Conservation (phyloP, 2,113 vertebrate genomes). For the Myanophis thanlyinensis region DNA sequence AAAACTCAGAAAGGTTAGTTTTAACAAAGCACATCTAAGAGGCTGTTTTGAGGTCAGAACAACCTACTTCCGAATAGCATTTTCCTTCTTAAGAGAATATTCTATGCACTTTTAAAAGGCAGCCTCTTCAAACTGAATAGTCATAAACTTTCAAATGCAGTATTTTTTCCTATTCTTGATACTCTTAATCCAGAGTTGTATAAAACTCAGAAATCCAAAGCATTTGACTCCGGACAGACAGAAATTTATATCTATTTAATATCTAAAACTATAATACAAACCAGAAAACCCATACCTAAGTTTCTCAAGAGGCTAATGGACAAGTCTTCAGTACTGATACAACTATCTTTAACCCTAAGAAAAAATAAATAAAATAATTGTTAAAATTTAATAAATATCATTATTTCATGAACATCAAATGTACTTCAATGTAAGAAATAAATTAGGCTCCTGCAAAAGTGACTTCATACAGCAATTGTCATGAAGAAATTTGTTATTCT, state of each 20-base stretch:
- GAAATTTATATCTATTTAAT: not conserved
- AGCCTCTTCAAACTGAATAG: not conserved
- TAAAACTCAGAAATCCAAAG: not conserved
- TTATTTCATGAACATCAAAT: not conserved
- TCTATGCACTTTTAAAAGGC: not conserved
- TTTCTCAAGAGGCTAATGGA: conserved; percentile 81
- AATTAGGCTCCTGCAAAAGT: not conserved
- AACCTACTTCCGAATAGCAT: not conserved
- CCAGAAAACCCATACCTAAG: conserved; percentile 74
- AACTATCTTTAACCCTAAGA: conserved; percentile 80
- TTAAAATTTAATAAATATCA: not conserved
- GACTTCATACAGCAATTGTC: not conserved
- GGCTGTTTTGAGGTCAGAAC: not conserved
- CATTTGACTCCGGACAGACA: not conserved
- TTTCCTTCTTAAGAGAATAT: not conserved
- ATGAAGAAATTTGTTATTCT: not conserved
- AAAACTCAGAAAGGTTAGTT: not conserved
- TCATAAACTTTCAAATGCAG: not conserved
- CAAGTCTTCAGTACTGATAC: conserved; percentile 80
- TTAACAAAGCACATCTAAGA: not conserved
- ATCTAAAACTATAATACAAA: not conserved
- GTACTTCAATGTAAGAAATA: not conserved
- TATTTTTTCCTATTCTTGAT: too few relatives aligned
- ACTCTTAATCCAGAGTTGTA: not conserved
- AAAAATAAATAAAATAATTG: not conserved